phyloP scores from a whole-genome alignment of 2,113 vertebrate genomes.

The Bagarius yarrelli region DNA sequence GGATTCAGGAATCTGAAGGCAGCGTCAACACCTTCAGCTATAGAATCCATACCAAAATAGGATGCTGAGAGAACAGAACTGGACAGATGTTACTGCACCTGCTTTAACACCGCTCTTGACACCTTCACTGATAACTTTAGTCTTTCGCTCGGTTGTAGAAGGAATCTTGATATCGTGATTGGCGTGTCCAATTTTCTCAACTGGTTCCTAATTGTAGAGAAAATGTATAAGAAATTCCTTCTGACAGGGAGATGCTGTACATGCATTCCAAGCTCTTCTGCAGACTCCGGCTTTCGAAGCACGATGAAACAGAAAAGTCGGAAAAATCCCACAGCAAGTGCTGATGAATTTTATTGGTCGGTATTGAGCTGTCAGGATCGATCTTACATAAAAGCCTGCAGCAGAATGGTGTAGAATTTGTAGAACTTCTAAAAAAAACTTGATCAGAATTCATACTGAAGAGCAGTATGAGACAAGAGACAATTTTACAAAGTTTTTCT shows the following conservation, averaged over 20 bases:
- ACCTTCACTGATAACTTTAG: neutral
- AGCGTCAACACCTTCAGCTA: too few relatives aligned
- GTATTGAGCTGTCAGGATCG: neutral
- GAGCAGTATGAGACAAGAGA: too few relatives aligned
- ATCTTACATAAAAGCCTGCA: neutral
- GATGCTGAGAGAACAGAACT: neutral
- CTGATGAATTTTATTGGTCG: neutral
- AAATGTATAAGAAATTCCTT: neutral
- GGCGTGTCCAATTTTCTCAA: neutral
- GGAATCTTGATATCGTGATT: neutral
- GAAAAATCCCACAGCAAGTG: neutral
- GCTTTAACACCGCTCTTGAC: neutral
- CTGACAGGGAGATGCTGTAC: neutral
- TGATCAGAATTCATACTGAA: too few relatives aligned
- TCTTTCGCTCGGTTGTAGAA: neutral
- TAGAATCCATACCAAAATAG: too few relatives aligned
- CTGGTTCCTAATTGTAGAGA: neutral
- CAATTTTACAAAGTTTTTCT: too few relatives aligned
- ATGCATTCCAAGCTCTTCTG: neutral
- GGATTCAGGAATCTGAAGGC: too few relatives aligned
- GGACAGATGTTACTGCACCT: neutral
- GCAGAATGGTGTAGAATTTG: too few relatives aligned
- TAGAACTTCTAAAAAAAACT: too few relatives aligned
- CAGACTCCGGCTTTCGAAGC: neutral
- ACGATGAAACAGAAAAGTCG: neutral